phyloP scores from a whole-genome alignment of 2,888 invertebrate species.

The Chironomus tentans region DNA sequence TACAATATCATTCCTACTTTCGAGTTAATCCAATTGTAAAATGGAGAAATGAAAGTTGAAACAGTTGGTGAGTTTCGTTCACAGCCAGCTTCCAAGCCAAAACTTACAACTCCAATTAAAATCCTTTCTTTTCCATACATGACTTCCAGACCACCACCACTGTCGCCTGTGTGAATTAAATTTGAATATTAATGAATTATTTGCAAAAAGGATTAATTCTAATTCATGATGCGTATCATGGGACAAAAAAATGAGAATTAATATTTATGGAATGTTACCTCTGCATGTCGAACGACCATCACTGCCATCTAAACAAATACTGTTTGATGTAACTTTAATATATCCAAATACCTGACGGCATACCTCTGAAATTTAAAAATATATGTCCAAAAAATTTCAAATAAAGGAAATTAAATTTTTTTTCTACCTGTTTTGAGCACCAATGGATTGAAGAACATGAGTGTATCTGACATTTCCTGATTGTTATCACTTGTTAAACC shows the following conservation, averaged over 20 bases:
- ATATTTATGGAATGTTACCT: background rate
- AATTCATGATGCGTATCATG: too few relatives aligned
- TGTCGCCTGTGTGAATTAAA: background rate
- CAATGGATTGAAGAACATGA: background rate
- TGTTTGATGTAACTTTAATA: background rate
- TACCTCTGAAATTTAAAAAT: background rate
- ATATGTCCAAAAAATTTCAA: background rate
- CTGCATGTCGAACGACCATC: background rate
- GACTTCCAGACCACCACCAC: background rate
- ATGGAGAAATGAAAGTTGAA: background rate
- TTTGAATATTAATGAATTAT: background rate
- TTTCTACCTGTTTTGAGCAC: background rate
- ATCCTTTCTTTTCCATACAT: background rate
- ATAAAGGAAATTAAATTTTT: background rate
- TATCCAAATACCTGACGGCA: background rate
- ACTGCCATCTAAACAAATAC: background rate
- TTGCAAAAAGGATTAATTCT: too few relatives aligned
- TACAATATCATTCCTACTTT: background rate
- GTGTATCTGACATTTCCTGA: background rate
- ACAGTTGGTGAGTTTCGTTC: background rate
- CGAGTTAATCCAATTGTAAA: background rate
- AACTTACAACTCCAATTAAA: background rate
- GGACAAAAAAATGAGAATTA: too few relatives aligned
- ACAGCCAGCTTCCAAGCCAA: background rate
- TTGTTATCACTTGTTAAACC: background rate